Percentiles rank a stretch among this genome's conserved stretches.
These are phyloP conservation scores for Jacana jacana DNA, from an alignment of 2,113 vertebrate species.

Conservation along the genomic window DNA sequence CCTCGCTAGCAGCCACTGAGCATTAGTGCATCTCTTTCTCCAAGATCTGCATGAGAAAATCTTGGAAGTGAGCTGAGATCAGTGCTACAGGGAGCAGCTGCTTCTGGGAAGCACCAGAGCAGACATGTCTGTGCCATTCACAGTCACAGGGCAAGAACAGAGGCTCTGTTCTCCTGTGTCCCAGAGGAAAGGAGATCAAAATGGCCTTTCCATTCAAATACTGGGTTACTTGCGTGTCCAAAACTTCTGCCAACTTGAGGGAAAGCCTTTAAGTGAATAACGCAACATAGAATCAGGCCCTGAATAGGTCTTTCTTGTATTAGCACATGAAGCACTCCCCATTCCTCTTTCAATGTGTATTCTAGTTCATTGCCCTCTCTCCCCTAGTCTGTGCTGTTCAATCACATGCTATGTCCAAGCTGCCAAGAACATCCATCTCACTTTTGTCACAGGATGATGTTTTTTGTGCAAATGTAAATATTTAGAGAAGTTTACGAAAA, in stretches of 20 bases:
- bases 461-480: constrained; percentile 18
- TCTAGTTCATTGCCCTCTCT: not conserved
- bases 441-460: not conserved
- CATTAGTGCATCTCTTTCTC: not conserved
- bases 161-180: not conserved
- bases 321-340: not conserved
- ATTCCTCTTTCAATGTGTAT: not conserved
- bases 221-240: not conserved
- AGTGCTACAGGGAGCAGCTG: not conserved
- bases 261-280: not conserved
- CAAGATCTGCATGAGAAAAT: not conserved
- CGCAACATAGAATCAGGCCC: not conserved
- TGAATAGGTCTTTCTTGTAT: not conserved
- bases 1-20: not conserved
- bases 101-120: not conserved
- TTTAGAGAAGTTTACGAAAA: constrained; percentile 50
- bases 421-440: not conserved
- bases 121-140: not conserved
- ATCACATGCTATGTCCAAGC: not conserved
- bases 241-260: not conserved
- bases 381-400: not conserved
- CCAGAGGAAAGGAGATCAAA: not conserved
- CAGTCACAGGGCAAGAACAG: not conserved
- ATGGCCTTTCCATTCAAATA: not conserved
- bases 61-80: not conserved